These are phyloP conservation scores for Bimastos eiseni DNA, from an alignment of 2,888 invertebrate species.

Conservation along the genomic window DNA sequence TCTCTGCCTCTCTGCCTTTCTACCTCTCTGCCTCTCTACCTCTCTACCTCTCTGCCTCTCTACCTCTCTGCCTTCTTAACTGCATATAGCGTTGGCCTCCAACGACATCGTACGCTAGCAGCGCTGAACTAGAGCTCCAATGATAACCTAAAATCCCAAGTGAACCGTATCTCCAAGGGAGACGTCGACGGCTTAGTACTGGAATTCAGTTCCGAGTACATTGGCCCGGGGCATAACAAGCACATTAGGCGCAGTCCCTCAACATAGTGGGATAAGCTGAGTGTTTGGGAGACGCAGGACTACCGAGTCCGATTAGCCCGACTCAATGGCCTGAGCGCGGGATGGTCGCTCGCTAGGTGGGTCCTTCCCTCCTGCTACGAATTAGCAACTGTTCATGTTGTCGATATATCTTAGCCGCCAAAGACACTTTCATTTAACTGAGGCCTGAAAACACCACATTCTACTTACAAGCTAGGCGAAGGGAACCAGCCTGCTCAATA, in stretches of 20 bases:
- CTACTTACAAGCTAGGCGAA: too few relatives aligned
- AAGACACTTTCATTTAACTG: neutral
- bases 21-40: too few relatives aligned
- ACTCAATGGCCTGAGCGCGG: neutral
- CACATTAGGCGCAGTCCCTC: neutral
- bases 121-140: neutral
- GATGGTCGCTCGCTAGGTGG: neutral
- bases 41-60: too few relatives aligned
- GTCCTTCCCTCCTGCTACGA: neutral
- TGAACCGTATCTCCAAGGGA: neutral
- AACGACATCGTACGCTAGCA: neutral
- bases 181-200: neutral
- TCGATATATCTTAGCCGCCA: neutral
- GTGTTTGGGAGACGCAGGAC: neutral
- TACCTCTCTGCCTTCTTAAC: too few relatives aligned
- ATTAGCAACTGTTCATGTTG: neutral
- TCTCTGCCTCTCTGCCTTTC: too few relatives aligned
- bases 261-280: neutral
- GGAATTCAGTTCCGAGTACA: slow-evolving; percentile 2
- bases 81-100: neutral
- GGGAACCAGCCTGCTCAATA: neutral
- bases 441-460: too few relatives aligned
- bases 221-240: neutral
- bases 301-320: neutral
- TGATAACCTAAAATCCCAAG: slow-evolving; percentile 6